These are phyloP conservation scores for Vannuccia rotundouncinata DNA, from an alignment of 2,888 invertebrate species.

Conservation along the genomic window DNA sequence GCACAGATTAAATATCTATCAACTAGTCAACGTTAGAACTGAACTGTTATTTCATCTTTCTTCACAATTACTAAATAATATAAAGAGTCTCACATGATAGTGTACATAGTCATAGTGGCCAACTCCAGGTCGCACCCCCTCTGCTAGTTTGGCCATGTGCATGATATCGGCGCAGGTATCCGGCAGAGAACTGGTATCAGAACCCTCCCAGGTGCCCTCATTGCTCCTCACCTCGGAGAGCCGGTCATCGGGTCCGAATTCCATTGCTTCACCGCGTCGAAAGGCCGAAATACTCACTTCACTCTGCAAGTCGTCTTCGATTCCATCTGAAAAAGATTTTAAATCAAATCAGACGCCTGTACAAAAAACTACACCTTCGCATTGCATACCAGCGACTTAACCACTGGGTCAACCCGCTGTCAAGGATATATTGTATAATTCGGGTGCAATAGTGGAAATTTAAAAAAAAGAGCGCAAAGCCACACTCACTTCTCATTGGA, in stretches of 20 bases:
- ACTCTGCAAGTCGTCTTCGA: not conserved
- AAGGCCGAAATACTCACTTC: slow-evolving; percentile 31
- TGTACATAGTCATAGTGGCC: not conserved
- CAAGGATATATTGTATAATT: too few species aligned
- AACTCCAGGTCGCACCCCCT: not conserved
- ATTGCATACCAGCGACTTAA: too few species aligned
- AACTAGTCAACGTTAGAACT: too few species aligned
- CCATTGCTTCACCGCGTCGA: slow-evolving; percentile 11
- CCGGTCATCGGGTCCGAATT: not conserved
- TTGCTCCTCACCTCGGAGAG: slow-evolving; percentile 22
- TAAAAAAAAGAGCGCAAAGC: too few species aligned
- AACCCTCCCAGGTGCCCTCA: slow-evolving; percentile 25
- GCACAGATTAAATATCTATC: too few species aligned
- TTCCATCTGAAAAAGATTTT: not conserved
- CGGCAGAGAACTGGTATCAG: slow-evolving; percentile 31
- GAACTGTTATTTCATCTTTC: too few species aligned
- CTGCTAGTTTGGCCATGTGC: slow-evolving; percentile 7
- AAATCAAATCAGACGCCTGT: too few species aligned
- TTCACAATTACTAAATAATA: too few species aligned
- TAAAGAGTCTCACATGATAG: too few species aligned
- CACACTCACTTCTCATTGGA: not conserved
- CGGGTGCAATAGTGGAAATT: too few species aligned
- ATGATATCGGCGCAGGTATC: slow-evolving; percentile 16
- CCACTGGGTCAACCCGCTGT: too few species aligned
- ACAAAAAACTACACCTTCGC: too few species aligned